Conservation (phyloP, 2,888 invertebrate species). For the Fissipunctia ypsillon region DNA sequence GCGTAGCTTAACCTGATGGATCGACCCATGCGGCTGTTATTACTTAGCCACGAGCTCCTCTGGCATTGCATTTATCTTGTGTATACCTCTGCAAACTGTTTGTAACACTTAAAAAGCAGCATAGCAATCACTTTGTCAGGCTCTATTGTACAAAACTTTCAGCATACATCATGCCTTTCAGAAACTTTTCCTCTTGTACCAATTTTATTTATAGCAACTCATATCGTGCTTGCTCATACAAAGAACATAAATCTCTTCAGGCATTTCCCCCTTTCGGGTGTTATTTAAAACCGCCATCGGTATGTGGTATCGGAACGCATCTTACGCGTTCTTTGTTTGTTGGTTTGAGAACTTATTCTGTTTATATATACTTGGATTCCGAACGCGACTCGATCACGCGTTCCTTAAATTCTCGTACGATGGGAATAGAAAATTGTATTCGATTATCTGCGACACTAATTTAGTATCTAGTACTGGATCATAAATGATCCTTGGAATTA, state of each 20-base stretch:
- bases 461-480: neutral
- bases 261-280: conserved; percentile 54
- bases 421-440: conserved; percentile 18
- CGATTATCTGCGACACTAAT: conserved; percentile 15
- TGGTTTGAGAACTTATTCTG: conserved; percentile 56
- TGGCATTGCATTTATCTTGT: neutral
- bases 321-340: conserved; percentile 19
- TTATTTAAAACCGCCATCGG: conserved; percentile 60
- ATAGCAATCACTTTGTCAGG: conserved; percentile 23
- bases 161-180: conserved; percentile 38
- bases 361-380: conserved; percentile 46
- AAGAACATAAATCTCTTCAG: conserved; percentile 60
- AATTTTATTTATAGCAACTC: conserved; percentile 34
- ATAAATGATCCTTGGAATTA: neutral
- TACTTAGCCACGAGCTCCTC: too few relatives aligned
- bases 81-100: conserved; percentile 4
- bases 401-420: conserved; percentile 6
- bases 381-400: conserved; percentile 1
- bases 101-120: conserved; percentile 15
- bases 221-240: conserved; percentile 48
- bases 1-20: too few relatives aligned
- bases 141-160: conserved; percentile 30
- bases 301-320: conserved; percentile 51
- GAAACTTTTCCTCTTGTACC: conserved; percentile 39
- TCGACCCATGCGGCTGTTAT: too few relatives aligned